Conservation (phyloP, 1,140 invertebrate genomes). For the Littorina saxatilis region DNA sequence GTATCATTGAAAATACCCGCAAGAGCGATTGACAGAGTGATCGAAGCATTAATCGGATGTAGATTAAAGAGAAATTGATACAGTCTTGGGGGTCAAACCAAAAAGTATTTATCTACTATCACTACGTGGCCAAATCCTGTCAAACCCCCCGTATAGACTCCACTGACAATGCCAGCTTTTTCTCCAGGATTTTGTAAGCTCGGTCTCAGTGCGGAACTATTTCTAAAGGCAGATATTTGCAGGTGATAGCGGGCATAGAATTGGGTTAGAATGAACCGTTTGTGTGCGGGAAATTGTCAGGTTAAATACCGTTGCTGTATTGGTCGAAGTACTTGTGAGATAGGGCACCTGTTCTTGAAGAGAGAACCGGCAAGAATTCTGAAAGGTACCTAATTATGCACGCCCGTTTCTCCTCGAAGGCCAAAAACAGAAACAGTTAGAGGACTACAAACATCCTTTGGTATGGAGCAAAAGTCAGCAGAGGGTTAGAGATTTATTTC, state of each 20-base stretch:
- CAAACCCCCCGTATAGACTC: neutral
- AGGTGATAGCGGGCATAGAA: neutral
- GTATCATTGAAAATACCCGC: too few relatives aligned
- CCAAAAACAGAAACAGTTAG: too few relatives aligned
- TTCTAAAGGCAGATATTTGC: neutral
- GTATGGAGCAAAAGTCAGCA: too few relatives aligned
- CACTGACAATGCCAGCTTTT: neutral
- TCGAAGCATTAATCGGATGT: neutral
- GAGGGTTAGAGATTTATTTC: too few relatives aligned
- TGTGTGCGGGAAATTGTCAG: neutral
- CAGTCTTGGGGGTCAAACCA: neutral
- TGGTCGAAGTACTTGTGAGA: neutral
- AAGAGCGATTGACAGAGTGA: neutral
- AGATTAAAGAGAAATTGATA: conserved; percentile 4
- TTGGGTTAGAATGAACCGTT: neutral
- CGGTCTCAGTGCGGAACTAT: neutral
- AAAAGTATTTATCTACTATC: neutral
- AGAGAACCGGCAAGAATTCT: too few relatives aligned
- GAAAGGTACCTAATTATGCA: too few relatives aligned
- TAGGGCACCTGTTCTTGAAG: neutral
- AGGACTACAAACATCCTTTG: too few relatives aligned
- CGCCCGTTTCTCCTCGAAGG: too few relatives aligned
- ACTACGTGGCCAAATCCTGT: neutral
- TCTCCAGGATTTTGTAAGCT: neutral
- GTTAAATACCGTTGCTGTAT: neutral